Evolutionary conservation across 2,888 invertebrate genomes (phyloP).

Genomic region (Aplocera efformata): DNA sequence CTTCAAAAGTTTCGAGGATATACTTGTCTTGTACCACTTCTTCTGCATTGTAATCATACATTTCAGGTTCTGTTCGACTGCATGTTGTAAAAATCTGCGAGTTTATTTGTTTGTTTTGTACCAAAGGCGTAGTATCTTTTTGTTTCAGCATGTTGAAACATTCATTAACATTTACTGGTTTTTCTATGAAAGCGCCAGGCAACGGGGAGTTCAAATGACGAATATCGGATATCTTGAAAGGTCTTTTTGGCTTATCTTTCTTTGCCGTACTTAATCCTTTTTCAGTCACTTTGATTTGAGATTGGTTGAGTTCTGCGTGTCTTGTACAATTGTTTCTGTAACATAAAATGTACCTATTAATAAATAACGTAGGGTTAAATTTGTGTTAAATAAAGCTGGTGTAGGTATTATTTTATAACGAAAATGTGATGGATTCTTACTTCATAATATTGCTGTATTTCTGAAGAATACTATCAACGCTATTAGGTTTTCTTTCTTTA

Average conservation of each 20-base stretch:
- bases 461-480: constrained; percentile 45
- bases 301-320: constrained; percentile 1
- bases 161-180: constrained; percentile 7
- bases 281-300: constrained; percentile 8
- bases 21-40: constrained; percentile 3
- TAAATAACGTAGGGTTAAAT: too few species aligned
- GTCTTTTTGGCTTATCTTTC: constrained; percentile 39
- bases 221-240: constrained; percentile 60
- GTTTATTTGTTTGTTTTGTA: constrained; percentile 5
- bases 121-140: background rate
- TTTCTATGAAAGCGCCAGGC: constrained; percentile 32
- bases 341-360: background rate
- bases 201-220: constrained; percentile 40
- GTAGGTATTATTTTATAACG: too few species aligned
- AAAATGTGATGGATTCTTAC: too few species aligned
- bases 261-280: constrained; percentile 9
- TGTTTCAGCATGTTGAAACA: constrained; percentile 7
- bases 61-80: background rate
- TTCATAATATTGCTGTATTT: constrained; percentile 51
- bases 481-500: constrained; percentile 17
- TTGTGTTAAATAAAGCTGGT: too few species aligned
- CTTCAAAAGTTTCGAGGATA: background rate
- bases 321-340: constrained; percentile 8
- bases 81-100: background rate
- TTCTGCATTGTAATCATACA: constrained; percentile 1